These are phyloP conservation scores for Choloepus hoffmanni DNA, from an alignment of 2,113 vertebrate species.

Conservation along the genomic window DNA sequence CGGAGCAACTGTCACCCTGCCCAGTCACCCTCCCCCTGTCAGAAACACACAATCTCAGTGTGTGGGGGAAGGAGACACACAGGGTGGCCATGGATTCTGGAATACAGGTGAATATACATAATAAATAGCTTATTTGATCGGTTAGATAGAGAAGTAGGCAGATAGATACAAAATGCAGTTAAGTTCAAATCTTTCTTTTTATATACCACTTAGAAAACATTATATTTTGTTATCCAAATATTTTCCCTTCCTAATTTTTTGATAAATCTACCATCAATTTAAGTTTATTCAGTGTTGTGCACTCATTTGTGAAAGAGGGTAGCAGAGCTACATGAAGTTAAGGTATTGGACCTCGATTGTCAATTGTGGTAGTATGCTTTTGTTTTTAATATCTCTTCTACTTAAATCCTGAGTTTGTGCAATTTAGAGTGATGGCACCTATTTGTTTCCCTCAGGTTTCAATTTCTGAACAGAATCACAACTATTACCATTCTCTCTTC, in stretches of 20 bases:
- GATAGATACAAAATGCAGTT: background rate
- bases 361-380: background rate
- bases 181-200: background rate
- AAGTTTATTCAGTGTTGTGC: background rate
- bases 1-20: slow-evolving; percentile 29
- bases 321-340: background rate
- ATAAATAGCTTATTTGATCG: background rate
- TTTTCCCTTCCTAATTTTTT: background rate
- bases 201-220: background rate
- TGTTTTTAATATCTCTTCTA: background rate
- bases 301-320: background rate
- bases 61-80: background rate
- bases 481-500: background rate
- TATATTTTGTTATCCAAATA: background rate
- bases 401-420: background rate
- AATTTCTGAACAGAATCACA: background rate
- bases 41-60: background rate
- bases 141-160: background rate
- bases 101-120: background rate
- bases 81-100: background rate
- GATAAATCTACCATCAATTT: background rate
- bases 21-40: background rate
- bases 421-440: background rate
- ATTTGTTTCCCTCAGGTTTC: background rate
- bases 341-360: background rate